Evolutionary conservation across 2,113 vertebrate species (phyloP).

Genomic region (Indri indri): DNA sequence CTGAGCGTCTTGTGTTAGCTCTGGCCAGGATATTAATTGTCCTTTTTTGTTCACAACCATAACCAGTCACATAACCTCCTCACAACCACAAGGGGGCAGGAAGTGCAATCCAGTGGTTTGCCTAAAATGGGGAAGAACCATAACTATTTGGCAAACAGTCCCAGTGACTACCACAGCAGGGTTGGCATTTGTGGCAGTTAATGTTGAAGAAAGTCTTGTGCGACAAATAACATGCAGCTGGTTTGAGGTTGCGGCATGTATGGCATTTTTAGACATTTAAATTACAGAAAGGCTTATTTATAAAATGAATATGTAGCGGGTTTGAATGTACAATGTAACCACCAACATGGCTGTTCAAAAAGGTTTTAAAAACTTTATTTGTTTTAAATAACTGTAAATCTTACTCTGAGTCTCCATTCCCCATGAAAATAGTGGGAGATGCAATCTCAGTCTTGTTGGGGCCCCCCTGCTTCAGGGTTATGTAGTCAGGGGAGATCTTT

Average conservation of each 20-base stretch:
- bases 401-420: not conserved
- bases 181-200: conserved; percentile 18
- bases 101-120: not conserved
- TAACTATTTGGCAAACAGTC: not conserved
- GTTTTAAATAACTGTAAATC: conserved; percentile 20
- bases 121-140: not conserved
- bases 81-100: conserved; percentile 47
- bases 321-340: conserved; percentile 45
- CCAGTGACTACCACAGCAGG: not conserved
- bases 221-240: not conserved
- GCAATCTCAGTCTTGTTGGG: not conserved
- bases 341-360: conserved; percentile 48
- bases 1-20: not conserved
- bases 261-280: conserved; percentile 57
- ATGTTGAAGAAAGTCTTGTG: not conserved
- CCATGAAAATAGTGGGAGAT: not conserved
- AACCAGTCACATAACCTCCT: not conserved
- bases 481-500: not conserved
- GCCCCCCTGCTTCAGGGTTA: not conserved
- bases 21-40: no score
- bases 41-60: not conserved
- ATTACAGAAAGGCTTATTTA: conserved; percentile 54
- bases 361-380: not conserved
- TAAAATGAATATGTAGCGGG: conserved; percentile 37
- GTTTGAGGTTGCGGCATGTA: conserved; percentile 51